A percentile compares a stretch with the other conserved stretches of the same genome.
Conservation (phyloP, 2,113 vertebrate genomes). For the Pithys albifrons region DNA sequence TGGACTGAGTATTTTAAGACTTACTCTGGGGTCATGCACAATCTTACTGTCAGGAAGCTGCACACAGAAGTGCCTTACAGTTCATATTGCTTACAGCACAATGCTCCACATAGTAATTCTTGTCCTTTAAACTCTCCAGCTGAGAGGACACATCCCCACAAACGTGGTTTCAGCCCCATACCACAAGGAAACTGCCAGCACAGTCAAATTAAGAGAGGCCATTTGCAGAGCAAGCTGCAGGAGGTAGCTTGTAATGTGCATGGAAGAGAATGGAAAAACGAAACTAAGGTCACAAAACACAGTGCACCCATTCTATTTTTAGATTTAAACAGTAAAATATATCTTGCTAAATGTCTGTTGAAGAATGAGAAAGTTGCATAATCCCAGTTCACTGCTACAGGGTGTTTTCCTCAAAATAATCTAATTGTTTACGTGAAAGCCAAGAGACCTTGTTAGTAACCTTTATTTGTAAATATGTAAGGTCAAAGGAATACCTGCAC, state of each 20-base stretch:
- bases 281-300: constrained; percentile 46
- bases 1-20: neutral
- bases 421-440: neutral
- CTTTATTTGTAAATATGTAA: neutral
- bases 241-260: neutral
- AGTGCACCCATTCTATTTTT: constrained; percentile 56
- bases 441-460: neutral
- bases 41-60: neutral
- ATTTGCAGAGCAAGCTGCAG: neutral
- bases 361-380: neutral
- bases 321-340: constrained; percentile 19
- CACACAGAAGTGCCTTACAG: neutral
- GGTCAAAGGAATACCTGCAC: neutral
- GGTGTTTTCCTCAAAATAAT: constrained; percentile 29
- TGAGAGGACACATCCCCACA: neutral
- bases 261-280: constrained; percentile 25
- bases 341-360: constrained; percentile 24
- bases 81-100: neutral
- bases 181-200: neutral
- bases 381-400: neutral
- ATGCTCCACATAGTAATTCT: neutral
- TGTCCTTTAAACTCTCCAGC: neutral
- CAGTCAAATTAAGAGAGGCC: neutral
- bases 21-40: neutral
- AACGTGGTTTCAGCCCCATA: accelerated